phyloP scores from a whole-genome alignment of 2,888 invertebrate species.

The Hetaerina titia region DNA sequence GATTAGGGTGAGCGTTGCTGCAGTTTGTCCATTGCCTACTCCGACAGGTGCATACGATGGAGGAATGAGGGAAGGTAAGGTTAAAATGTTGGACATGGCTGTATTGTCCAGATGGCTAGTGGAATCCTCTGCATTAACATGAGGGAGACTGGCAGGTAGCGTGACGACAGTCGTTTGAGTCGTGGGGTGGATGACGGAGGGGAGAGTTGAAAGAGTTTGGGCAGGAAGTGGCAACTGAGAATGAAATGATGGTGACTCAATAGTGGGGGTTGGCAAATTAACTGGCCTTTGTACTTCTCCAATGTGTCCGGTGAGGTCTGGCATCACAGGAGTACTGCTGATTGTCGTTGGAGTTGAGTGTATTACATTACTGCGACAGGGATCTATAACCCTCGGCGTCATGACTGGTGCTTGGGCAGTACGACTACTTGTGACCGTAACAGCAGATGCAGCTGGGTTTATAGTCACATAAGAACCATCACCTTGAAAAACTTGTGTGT shows the following conservation, averaged over 20 bases:
- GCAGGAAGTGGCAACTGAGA: slow-evolving; percentile 20
- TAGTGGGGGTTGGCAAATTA: neutral
- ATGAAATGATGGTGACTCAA: neutral
- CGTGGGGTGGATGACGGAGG: neutral
- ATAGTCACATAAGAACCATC: slow-evolving; percentile 74
- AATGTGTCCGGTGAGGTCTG: slow-evolving; percentile 22
- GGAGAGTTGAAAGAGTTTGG: slow-evolving; percentile 4
- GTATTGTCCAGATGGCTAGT: slow-evolving; percentile 38
- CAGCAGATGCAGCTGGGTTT: slow-evolving; percentile 38
- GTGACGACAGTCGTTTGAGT: slow-evolving; percentile 11
- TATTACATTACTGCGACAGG: slow-evolving; percentile 32
- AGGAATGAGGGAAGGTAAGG: slow-evolving; percentile 42
- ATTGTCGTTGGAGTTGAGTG: slow-evolving; percentile 12
- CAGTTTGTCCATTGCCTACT: slow-evolving; percentile 46
- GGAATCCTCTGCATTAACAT: slow-evolving; percentile 46
- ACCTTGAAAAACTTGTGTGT: slow-evolving; percentile 85
- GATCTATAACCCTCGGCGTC: slow-evolving; percentile 64
- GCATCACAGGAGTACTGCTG: slow-evolving; percentile 21
- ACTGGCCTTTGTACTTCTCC: slow-evolving; percentile 57
- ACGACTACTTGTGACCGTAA: slow-evolving; percentile 44
- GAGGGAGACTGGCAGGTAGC: slow-evolving; percentile 29
- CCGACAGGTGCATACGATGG: slow-evolving; percentile 38
- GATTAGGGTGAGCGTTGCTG: slow-evolving; percentile 41
- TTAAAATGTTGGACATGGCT: slow-evolving; percentile 39
- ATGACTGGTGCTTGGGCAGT: slow-evolving; percentile 61